These are phyloP conservation scores for Apodemia mormo DNA, from an alignment of 2,888 invertebrate species.

Conservation along the genomic window DNA sequence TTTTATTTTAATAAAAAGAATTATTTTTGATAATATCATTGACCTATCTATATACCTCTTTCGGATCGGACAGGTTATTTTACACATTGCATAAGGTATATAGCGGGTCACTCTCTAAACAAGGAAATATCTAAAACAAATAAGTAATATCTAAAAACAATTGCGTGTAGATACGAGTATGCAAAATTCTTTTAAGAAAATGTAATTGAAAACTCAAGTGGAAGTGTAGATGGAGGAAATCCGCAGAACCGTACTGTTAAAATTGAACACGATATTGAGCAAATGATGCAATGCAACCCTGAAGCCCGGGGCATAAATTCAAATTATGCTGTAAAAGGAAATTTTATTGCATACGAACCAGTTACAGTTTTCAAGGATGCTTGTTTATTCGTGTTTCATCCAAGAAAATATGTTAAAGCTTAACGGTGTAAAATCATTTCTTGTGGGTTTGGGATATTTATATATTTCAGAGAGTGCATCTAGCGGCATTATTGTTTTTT, in stretches of 20 bases:
- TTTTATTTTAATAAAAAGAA: too few species aligned
- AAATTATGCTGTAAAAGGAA: conserved; percentile 12
- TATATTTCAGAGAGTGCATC: too few species aligned
- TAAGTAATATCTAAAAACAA: too few species aligned
- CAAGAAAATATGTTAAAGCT: not conserved
- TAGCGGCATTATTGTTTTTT: too few species aligned
- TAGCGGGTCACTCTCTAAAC: too few species aligned
- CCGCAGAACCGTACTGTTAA: not conserved
- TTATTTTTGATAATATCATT: too few species aligned
- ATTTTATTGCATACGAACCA: not conserved
- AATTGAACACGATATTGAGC: conserved; percentile 16
- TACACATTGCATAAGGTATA: too few species aligned
- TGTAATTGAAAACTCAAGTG: conserved; percentile 1
- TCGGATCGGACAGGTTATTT: too few species aligned
- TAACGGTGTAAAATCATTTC: not conserved
- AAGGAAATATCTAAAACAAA: too few species aligned
- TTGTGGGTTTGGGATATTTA: too few species aligned
- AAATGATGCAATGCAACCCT: conserved; percentile 3
- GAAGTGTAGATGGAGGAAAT: not conserved
- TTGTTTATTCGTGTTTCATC: not conserved
- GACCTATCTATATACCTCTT: too few species aligned
- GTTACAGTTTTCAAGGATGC: conserved; percentile 1
- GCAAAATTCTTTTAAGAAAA: not conserved
- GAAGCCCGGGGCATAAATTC: conserved; percentile 9
- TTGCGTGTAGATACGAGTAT: too few species aligned